Conservation (phyloP, 2,113 vertebrate genomes). For the Collichthys lucidus region DNA sequence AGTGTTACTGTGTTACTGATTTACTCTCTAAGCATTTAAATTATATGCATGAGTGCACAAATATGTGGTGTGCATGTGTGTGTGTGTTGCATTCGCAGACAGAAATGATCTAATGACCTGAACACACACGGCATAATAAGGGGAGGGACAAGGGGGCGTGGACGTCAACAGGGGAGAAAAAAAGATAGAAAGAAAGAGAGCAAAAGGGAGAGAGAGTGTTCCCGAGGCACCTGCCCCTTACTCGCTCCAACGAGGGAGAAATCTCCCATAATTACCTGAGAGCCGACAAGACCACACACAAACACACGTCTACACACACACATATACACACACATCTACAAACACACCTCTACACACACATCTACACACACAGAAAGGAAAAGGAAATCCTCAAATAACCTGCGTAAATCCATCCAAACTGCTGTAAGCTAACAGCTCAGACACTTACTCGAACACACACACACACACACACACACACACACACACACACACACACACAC, state of each 20-base stretch:
- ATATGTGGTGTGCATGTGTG: neutral
- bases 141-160: neutral
- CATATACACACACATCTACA: neutral
- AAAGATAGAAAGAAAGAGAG: neutral
- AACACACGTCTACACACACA: conserved; percentile 16
- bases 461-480: neutral
- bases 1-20: neutral
- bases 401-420: conserved; percentile 63
- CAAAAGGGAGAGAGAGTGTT: conserved; percentile 7
- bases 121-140: conserved; percentile 13
- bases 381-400: conserved; percentile 66
- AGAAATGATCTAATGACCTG: conserved; percentile 42
- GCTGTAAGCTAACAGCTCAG: conserved; percentile 48
- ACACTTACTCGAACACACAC: conserved; percentile 3
- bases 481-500: neutral
- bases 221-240: conserved; percentile 53
- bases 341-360: conserved; percentile 23
- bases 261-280: conserved; percentile 72
- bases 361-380: conserved; percentile 3
- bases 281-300: conserved; percentile 55
- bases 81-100: neutral
- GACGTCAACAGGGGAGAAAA: too few relatives aligned
- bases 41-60: neutral
- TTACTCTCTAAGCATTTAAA: conserved; percentile 1
- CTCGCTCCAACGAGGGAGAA: conserved; percentile 62